Base-by-base conservation (phyloP, 2,797 vertebrate genomes). In the Pelobates cultripes region DNA sequence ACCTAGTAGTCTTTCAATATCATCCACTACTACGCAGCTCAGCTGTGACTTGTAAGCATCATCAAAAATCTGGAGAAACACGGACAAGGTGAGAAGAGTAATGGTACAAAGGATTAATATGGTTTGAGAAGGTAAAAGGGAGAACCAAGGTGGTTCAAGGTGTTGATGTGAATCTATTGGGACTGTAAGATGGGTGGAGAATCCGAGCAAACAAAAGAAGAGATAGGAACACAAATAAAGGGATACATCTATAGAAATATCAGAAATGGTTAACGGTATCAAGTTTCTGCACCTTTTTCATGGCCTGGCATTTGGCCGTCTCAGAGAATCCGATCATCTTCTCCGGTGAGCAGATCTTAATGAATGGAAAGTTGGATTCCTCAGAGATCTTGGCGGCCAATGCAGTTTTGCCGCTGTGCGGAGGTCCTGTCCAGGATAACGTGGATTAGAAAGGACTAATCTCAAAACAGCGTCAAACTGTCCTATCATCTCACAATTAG, bases 31-130 rank as follows among this genome's bases (percentile, higher is more conserved):
- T 75, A 99, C 95, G 77, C 97, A 99, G 90, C 97, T 99, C 88
- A 99, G 94, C 86, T 99, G 97, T 75, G 97, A 99, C 90, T 99
- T 99, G 90, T 99, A 98, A 0, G 97, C 97, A 71, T 99, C 97
- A 81, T 99, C 97, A 86, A 99, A 99, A 88, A 98, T 97, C 97
- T 99, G 66, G 14, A 79, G 89, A 71, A 17, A 57, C 14, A 1
- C 55, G 13, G 53, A 41, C 43, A 17, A 68, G 41, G 57, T 40
- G 7, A 9, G 40, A 55, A 17, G 70, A 41, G 17, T 5, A 6
- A 6, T 2, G 47, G 10, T 6, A 51, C 3, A 6, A 10, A 51
- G 47, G 47, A 51, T 51, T 51, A 51, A 51, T 6, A 5, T 3
- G 10, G 10, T 51, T 5, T 51, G 47, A 10, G 5, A 51, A 6